Evolutionary conservation across 2,797 vertebrate species (phyloP), one percentile per base, ranked within the genome.

Genomic region (Anomalospiza imberbis): DNA sequence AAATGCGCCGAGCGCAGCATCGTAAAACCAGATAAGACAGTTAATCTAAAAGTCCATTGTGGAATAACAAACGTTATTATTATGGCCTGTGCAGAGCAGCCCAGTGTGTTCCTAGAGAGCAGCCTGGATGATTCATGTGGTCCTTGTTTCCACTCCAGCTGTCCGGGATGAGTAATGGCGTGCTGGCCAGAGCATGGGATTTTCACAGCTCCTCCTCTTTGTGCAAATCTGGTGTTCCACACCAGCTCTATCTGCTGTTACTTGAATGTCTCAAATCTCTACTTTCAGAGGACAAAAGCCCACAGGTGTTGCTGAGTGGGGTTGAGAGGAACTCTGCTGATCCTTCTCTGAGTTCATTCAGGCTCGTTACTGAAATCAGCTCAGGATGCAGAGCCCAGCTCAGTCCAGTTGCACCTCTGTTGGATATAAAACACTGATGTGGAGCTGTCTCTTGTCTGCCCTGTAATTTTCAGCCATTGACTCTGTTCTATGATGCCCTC

Each of bases 241-340:
- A 22, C 54, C 93, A 93, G 91, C 85, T 90, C 47, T 88, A 1
- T 71, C 74, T 88, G 88, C 91, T 97, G 93, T 40, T 93, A 60
- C 80, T 91, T 85, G 57, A n/a, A 53, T 61, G 62, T n/a, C 78
- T 97, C 78, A 72, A 17, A 63, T 88, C 36, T 18, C n/a, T 77
- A 20, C 82, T 87, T 67, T 72, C 83, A 81, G 66, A 79, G 79
- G 50, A 48, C 58, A 73, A 38, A 91, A 96, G 79, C 80, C 80
- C 4, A 3, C 31, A 53, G 32, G 60, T 5, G 3, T 13, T 94
- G 68, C 63, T 72, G 65, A 93, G 72, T 48, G 36, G 91, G 73
- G 85, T 44, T 85, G 89, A 63, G 90, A 94, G 70, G 62, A 88
- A 31, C 81, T 95, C 77, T 88, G n/a, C 53, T 95, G 50, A 55